Base-by-base conservation (phyloP, 2,113 vertebrate genomes). In the Aleadryas rufinucha region DNA sequence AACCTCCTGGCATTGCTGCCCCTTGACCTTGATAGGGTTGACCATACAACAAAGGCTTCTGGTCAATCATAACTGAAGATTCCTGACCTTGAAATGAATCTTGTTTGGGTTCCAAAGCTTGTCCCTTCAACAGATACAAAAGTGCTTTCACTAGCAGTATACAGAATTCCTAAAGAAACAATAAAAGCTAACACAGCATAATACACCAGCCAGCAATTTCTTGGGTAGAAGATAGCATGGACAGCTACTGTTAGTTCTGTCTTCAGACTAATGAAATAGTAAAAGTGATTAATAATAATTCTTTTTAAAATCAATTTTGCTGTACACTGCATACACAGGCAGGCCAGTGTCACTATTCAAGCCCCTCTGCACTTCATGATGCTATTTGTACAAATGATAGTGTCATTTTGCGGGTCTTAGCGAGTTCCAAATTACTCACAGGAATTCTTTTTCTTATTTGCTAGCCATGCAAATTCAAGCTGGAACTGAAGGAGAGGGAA, bases 51-150 rank as follows among this genome's bases (percentile, higher is more conserved):
- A 98, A 95, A 80, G 98, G 93, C 97, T 99, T 99, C 96, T 98
- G 99, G 16, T 99, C 99, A 94, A 99, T 98, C 94, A 98, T 97
- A 59, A 99, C 97, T 54, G 99, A 91, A 30, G 99, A 97, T 85
- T 99, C 99, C 27, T 98, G 98, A 45, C 98, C 97, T 87, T 98
- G 97, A 97, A 99, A 99, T 75, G 97, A 68, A 80, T 99, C 99
- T 76, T 98, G 97, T 74, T 98, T 98, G 63, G 98, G 87, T 70
- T 99, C 98, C 96, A 98, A 91, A 89, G 98, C 93, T 95, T 98
- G 99, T 65, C 98, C 98, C 98, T 99, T 97, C 71, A 96, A 98
- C 56, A 97, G 66, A 98, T 64, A 97, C 11, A 95, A 50, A 97
- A 80, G 57, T 14, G 57, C 30, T 82, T 90, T 94, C 56, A 84